Evolutionary conservation across 2,113 vertebrate genomes (phyloP).

Genomic region (Tursiops truncatus): DNA sequence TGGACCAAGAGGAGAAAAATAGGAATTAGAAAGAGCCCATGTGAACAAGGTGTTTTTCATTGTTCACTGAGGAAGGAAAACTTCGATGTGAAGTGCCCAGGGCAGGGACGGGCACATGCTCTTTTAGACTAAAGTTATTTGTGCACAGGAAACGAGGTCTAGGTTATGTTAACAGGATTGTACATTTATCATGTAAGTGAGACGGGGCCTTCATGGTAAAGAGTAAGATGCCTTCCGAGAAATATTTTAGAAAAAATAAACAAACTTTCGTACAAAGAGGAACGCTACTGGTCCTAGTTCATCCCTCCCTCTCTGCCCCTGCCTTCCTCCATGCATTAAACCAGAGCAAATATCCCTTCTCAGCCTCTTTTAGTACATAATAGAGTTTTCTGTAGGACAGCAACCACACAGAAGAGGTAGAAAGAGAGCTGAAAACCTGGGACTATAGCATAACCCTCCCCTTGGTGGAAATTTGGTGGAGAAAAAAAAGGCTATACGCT

Average conservation of each 20-base stretch:
- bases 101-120: not conserved
- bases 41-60: not conserved
- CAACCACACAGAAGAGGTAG: not conserved
- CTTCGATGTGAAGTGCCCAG: not conserved
- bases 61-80: not conserved
- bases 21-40: not conserved
- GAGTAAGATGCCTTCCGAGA: not conserved
- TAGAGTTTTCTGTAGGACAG: not conserved
- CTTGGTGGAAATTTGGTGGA: not conserved
- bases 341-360: not conserved
- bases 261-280: not conserved
- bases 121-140: not conserved
- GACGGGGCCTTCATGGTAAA: fast-evolving
- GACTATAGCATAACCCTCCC: not conserved
- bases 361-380: not conserved
- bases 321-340: not conserved
- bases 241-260: not conserved
- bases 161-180: not conserved
- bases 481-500: not conserved
- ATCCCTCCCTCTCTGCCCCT: not conserved
- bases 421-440: not conserved
- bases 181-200: not conserved
- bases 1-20: not conserved
- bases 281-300: not conserved
- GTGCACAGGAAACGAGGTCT: not conserved